Base-by-base conservation (phyloP, 1,140 invertebrate species). In the Drosophila tristis region DNA sequence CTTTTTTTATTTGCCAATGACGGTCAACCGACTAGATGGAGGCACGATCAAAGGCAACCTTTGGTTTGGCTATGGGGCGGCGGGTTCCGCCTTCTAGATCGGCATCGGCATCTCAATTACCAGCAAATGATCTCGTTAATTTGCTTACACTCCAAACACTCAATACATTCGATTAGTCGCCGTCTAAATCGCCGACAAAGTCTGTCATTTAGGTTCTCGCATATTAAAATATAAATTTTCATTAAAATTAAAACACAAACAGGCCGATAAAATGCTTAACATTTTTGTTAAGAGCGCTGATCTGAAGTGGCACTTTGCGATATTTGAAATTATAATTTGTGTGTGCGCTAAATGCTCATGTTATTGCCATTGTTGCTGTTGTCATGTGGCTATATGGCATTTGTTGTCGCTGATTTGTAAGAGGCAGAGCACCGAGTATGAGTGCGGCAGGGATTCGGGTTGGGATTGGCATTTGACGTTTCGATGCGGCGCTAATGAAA, bases 261-360 rank as follows among this genome's bases (percentile, higher is more conserved):
- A 64, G 29, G 60, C 71, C 73, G 74, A 87, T 87, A 89, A 87
- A 87, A 87, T 87, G 71, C 56, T 81, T 76, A 82, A 89, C 82
- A 87, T 89, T 89, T 89, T 70, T 89, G 84, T 79, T 70, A 76
- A 86, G 75, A 75, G 79, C 82, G 67, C 25, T n/a, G 74, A 67
- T 74, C 76, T 89, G 80, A 59, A 89, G 84, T 89, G 85, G 85
- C 84, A 89, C 84, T 89, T 90, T 89, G 57, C 47, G 67, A 62
- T 70, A 87, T 87, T 87, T 89, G 80, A 89, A 89, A 89, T 90
- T 90, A 89, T 89, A 89, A 86, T 86, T 86, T 86, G 82, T 86
- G 51, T 76, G 61, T 80, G 79, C 74, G 78, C 78, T 81, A 81
- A 81, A 84, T 81, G 74, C 61, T 78, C 72, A 82, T 75, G 62